These are phyloP conservation scores for Nemopilema nomurai DNA, from an alignment of 30 jellyfish, hydroid and myxozoan genomes.

Conservation along the genomic window DNA sequence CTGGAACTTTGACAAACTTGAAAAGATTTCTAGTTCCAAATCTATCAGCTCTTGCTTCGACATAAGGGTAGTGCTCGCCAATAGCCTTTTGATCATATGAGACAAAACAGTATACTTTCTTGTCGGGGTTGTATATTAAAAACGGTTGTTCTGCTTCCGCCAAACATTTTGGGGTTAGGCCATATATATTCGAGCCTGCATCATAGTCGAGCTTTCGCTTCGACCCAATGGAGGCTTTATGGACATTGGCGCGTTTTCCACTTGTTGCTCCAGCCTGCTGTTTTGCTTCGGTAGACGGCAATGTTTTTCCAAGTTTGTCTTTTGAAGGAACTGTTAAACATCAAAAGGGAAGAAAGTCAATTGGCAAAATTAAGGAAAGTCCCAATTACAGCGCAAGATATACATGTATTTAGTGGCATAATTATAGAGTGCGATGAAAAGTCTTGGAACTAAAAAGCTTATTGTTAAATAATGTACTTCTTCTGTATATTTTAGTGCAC, in stretches of 20 bases:
- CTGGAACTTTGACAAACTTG: conserved; percentile 10
- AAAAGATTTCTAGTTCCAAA: conserved; percentile 34
- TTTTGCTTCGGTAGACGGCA: conserved; percentile 1
- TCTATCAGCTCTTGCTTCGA: conserved; percentile 41
- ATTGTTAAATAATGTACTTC: no score
- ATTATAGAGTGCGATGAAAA: no score
- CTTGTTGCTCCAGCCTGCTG: not conserved
- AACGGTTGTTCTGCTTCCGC: conserved; percentile 38
- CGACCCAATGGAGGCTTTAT: not conserved
- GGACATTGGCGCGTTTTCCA: not conserved
- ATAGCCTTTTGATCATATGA: conserved; percentile 31
- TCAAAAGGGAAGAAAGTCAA: not conserved
- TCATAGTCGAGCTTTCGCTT: conserved; percentile 30
- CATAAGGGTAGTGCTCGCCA: conserved; percentile 26
- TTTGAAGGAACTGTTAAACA: not conserved
- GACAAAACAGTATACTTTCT: conserved; percentile 9
- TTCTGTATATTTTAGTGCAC: no score
- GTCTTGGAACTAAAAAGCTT: no score
- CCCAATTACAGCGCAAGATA: no score
- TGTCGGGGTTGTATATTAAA: conserved; percentile 31
- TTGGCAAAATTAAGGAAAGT: no score
- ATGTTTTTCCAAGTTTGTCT: not conserved
- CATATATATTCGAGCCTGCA: conserved; percentile 6
- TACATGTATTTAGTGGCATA: no score
- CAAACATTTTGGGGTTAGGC: conserved; percentile 20